Base-by-base conservation (phyloP, 2,888 invertebrate species). In the Thumatha senex region DNA sequence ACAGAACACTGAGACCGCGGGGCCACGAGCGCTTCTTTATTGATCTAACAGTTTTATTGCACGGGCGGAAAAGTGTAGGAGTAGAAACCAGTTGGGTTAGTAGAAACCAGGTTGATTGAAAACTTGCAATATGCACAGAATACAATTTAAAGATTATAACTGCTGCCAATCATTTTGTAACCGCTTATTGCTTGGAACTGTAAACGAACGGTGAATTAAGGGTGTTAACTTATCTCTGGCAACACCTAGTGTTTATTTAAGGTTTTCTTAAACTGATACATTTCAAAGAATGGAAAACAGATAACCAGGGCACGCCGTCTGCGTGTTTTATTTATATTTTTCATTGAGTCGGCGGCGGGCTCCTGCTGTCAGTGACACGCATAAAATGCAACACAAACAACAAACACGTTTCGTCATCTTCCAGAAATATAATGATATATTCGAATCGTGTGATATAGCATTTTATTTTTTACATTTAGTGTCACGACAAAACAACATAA, bases 301-400 rank as follows among this genome's bases (percentile, higher is more conserved):
- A 77, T 78, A 70, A 82, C 63, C 73, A 72, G 81, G 77, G 72
- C 80, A 71, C 68, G 66, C 57, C 67, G 83, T 78, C 77, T 77
- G 74, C 63, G 53, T 56, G 71, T 63, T 79, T 75, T 84, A 80
- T 85, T 84, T 82, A 80, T 80, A 82, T 79, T 80, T 61, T 82
- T 77, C 80, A 83, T 83, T 84, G 76, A 84, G 68, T 58, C 61
- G 58, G 57, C 18, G 18, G 18, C 63, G 62, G 56, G 54, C 70
- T 56, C 48, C 49, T 36, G 58, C 62, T 62, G 56, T 62, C 55
- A 61, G 63, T 54, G 61, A 63, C 54, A 57, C 55, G 59, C 54
- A 53, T 58, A 59, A 58, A 58, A 62, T 59, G 58, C 51, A 57
- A 63, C 47, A 35, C 11, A 35, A 41, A 31, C 15, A 39, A 48